Base-by-base conservation (phyloP, 2,113 vertebrate species). In the Ochotona curzoniae region DNA sequence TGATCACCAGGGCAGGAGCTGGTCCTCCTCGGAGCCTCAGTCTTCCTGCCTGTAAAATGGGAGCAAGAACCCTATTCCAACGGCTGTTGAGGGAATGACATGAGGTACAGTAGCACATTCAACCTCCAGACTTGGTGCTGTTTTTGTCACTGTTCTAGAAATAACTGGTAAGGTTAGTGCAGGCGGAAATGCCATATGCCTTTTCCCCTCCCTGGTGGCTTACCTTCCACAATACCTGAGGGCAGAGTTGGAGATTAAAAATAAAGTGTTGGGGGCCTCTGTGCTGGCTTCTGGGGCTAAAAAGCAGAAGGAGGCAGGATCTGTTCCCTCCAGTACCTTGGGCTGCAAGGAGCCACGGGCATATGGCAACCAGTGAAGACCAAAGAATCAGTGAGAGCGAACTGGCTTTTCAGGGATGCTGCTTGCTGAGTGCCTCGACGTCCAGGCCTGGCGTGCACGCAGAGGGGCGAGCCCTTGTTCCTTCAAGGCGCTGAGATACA, bases 211-310 rank as follows among this genome's bases (percentile, higher is more conserved):
- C 83, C 21, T 74, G 30, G 10, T 63, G 38, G 38, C 38, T 44
- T 44, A 20, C 73, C 38, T 70, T 60, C 44, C 18, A 23, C 35
- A n/a, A 18, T 38, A 61, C 44, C 69, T 60, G 35, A 44, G 32
- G 18, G 2, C 18, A 26, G 4, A 51, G 25, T 9, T 26, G 63
- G 64, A 51, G 57, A 47, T 9, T 78, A n/a, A 60, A 47, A 7
- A 17, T 51, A 21, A 80, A 28, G 9, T 15, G 8, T 80, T 32
- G 35, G 57, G 67, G 78, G n/a, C 21, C 32, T 64, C 47, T 25
- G 21, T 38, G 74, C 8, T 83, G 66, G 57, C 60, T 91, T 89
- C 57, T 70, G 32, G 71, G 67, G 75, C 60, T 14, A 35, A 80
- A 81, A 84, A n/a, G 38, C 15, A 20, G 67, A 66, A 30, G 5